Evolutionary conservation across 2,797 vertebrate species (phyloP).

Genomic region (Paedocypris micromegethes): DNA sequence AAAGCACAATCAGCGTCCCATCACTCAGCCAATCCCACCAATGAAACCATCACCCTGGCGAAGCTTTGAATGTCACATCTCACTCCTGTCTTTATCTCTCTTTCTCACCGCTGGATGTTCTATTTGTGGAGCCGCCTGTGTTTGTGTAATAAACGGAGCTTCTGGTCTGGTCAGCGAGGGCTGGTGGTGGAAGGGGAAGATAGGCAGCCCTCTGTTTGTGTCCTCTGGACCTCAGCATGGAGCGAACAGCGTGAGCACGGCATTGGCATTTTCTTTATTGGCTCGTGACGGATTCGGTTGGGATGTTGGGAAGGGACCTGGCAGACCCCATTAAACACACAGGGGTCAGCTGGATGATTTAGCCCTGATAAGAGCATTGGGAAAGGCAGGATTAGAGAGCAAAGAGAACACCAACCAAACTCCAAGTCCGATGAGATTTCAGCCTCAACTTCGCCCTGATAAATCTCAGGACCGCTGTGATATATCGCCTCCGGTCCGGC

Average conservation of each 20-base stretch:
- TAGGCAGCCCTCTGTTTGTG: slow-evolving; percentile 23
- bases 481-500: slow-evolving; percentile 27
- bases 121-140: slow-evolving; percentile 26
- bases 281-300: slow-evolving; percentile 35
- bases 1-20: no score
- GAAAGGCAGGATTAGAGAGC: slow-evolving; percentile 27
- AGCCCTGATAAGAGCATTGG: slow-evolving; percentile 38
- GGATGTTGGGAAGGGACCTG: slow-evolving; percentile 28
- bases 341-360: slow-evolving; percentile 42
- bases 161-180: slow-evolving; percentile 3
- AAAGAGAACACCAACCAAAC: slow-evolving; percentile 13
- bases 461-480: slow-evolving; percentile 21
- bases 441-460: slow-evolving; percentile 23
- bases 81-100: not conserved
- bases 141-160: slow-evolving; percentile 31
- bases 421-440: slow-evolving; percentile 21
- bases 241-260: slow-evolving; percentile 30
- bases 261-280: slow-evolving; percentile 49
- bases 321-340: slow-evolving; percentile 30
- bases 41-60: no score
- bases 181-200: slow-evolving; percentile 32
- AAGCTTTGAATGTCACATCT: not conserved
- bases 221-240: slow-evolving; percentile 17
- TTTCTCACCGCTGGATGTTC: slow-evolving; percentile 25
- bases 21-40: no score